Conservation (phyloP, 2,888 invertebrate species). For the Anthrax anthrax region DNA sequence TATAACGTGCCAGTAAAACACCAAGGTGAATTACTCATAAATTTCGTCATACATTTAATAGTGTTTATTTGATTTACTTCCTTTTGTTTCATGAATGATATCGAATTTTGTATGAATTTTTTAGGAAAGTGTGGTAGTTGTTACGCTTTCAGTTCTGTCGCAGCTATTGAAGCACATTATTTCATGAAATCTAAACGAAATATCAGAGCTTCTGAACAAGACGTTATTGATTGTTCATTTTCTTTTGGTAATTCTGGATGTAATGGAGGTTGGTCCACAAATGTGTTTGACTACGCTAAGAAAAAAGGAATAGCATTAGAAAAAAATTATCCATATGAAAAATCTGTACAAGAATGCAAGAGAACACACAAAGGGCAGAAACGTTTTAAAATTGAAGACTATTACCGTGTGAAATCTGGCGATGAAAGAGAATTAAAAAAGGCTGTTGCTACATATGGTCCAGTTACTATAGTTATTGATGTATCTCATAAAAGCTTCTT, state of each 20-base stretch:
- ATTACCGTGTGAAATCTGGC: constrained; percentile 25
- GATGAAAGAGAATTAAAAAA: constrained; percentile 51
- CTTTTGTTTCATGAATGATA: too few relatives aligned
- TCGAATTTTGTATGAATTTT: too few relatives aligned
- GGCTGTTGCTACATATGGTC: constrained; percentile 65
- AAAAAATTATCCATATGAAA: neutral
- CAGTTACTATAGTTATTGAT: constrained; percentile 70
- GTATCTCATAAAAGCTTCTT: constrained; percentile 64
- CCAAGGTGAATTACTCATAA: too few relatives aligned
- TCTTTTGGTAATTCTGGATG: neutral
- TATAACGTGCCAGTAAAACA: too few relatives aligned
- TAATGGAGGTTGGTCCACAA: neutral
- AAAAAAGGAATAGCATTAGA: neutral
- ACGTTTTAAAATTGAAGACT: neutral
- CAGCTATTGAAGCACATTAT: constrained; percentile 1
- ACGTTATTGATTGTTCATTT: neutral
- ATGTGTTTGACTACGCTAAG: neutral
- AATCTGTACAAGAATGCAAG: neutral
- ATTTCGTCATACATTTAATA: too few relatives aligned
- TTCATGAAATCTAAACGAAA: neutral
- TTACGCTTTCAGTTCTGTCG: neutral
- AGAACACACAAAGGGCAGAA: neutral
- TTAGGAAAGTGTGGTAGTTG: neutral
- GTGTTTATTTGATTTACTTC: too few relatives aligned
- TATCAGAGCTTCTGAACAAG: neutral